Evolutionary conservation across 2,797 vertebrate genomes (phyloP).

Genomic region (Acanthopagrus latus): DNA sequence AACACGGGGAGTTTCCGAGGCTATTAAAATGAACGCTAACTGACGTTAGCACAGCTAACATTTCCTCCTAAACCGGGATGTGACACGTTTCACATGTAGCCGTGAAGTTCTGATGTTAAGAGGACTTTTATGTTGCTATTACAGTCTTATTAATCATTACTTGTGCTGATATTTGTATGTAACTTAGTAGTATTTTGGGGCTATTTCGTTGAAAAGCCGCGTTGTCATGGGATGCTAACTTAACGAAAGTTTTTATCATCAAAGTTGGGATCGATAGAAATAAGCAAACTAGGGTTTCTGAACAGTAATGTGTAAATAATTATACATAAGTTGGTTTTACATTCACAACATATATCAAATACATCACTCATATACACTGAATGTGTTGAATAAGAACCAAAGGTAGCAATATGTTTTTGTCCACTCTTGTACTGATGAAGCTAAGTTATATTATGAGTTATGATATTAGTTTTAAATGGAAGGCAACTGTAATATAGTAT

Average conservation of each 20-base stretch:
- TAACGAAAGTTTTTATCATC: background rate
- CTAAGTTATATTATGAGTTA: background rate
- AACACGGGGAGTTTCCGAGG: constrained; percentile 3
- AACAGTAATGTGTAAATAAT: background rate
- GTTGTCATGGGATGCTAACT: background rate
- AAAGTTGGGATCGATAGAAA: background rate
- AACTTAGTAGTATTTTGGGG: background rate
- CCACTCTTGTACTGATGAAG: background rate
- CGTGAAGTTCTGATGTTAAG: background rate
- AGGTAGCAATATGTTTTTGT: background rate
- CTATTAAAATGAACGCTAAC: constrained; percentile 39
- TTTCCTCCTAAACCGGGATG: constrained; percentile 1
- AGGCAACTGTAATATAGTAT: background rate
- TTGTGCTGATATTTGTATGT: background rate
- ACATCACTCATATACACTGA: too few relatives aligned
- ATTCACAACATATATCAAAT: background rate
- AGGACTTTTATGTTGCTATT: background rate
- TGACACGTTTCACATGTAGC: constrained; percentile 61
- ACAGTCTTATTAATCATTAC: background rate
- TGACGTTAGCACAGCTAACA: constrained; percentile 47
- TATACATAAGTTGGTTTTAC: background rate
- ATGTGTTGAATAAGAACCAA: background rate
- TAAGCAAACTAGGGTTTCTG: background rate
- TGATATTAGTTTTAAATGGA: too few relatives aligned
- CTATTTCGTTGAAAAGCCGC: background rate